Conservation (phyloP, 2,113 vertebrate species). For the Ophthalmotilapia sp. region DNA sequence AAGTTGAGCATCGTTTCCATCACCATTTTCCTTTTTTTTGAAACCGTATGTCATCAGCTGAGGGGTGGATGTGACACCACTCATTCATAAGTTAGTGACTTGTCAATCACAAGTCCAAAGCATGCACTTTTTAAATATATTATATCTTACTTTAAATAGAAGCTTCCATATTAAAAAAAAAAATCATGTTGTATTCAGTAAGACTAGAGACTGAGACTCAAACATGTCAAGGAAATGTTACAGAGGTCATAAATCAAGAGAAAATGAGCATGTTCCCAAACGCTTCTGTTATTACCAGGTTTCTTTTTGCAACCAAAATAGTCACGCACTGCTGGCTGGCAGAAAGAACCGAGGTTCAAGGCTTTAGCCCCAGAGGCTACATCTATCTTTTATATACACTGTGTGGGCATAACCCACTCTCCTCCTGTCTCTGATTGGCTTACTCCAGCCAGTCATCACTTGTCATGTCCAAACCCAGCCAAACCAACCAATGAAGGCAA, state of each 20-base stretch:
- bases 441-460: background rate
- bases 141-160: background rate
- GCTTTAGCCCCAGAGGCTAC: background rate
- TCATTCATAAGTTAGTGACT: background rate
- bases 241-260: background rate
- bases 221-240: background rate
- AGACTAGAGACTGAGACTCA: background rate
- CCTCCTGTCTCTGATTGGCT: background rate
- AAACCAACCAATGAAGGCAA: background rate
- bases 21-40: background rate
- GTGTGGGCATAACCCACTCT: background rate
- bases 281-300: background rate
- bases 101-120: background rate
- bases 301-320: background rate
- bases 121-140: background rate
- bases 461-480: background rate
- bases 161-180: rapidly evolving
- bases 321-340: background rate
- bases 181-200: background rate
- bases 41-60: background rate
- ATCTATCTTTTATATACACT: background rate
- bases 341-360: background rate
- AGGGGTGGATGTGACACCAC: background rate
- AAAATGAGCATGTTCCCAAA: background rate
- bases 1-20: background rate